Evolutionary conservation across 2,888 invertebrate species (phyloP).

Genomic region (Pseudococcus viburni): DNA sequence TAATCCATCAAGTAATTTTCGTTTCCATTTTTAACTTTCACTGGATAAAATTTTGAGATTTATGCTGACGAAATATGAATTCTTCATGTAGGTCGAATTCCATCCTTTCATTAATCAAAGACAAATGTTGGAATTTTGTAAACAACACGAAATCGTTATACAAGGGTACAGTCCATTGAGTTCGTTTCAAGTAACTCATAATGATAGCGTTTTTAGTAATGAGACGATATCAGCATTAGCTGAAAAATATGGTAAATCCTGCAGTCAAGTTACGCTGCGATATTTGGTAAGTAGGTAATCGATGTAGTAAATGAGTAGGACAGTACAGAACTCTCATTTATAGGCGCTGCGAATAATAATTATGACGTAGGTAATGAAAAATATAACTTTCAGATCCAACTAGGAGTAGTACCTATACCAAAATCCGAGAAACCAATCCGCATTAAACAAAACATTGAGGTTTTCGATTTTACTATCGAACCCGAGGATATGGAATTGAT

Average conservation of each 20-base stretch:
- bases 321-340: background rate
- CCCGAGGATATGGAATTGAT: conserved; percentile 68
- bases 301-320: background rate
- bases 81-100: conserved; percentile 79
- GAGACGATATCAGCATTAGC: conserved; percentile 79
- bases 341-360: background rate
- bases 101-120: conserved; percentile 85
- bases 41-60: background rate
- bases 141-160: conserved; percentile 77
- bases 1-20: conserved; percentile 76
- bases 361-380: background rate
- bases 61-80: conserved; percentile 43
- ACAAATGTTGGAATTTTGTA: conserved; percentile 80
- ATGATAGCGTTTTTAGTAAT: conserved; percentile 80
- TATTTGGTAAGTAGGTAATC: conserved; percentile 73
- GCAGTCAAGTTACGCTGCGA: conserved; percentile 80
- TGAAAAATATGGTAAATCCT: conserved; percentile 77
- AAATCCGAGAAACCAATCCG: conserved; percentile 31
- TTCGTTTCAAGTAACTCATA: conserved; percentile 82
- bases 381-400: conserved; percentile 68
- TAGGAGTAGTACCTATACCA: conserved; percentile 67
- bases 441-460: conserved; percentile 24
- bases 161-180: conserved; percentile 90
- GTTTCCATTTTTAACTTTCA: background rate
- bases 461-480: conserved; percentile 52